Base-by-base conservation (phyloP, 1,140 invertebrate species). In the Calephelis virginiensis region DNA sequence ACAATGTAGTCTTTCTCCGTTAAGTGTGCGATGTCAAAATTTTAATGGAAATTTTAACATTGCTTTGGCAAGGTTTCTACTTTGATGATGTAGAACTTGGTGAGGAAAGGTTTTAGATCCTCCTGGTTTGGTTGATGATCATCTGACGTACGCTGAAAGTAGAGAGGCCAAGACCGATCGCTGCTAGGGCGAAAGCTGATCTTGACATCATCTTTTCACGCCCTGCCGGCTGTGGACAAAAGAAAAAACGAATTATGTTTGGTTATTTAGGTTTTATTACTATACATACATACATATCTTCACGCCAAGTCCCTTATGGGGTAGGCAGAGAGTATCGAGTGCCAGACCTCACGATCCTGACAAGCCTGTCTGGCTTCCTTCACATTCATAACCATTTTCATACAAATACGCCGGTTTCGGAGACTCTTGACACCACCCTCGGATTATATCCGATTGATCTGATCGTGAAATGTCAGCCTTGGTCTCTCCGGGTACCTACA, bases 71-170 rank as follows among this genome's bases (percentile, higher is more conserved):
- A 53, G 14, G 14, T 9, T 53, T 53, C 50, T 53, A 53, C 50
- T 28, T 8, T 8, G 3, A 17, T 53, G 14, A 17, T 5, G 50
- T 28, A 53, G 50, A 53, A 53, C 50, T 53, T 10, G 14, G 14
- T 5, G 7, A 17, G 17, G 50, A 17, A 53, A 37, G 17, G 8
- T 8, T 8, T 70, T 80, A 81, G 74, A 78, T 67, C 73, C 73
- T 74, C 70, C 74, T 84, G 61, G 84, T 77, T 70, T 92, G 91
- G 70, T 80, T 86, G 63, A 92, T 82, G 74, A 93, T 83, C 92
- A 94, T 90, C 74, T 94, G 93, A 75, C 93, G 93, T 37, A 94
- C 89, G 81, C 93, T 94, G 83, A 93, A 93, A 61, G 92, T 92
- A 61, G 93, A 94, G 0, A 94, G 80, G 11, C 92, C 91, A 38